Evolutionary conservation across 1,140 invertebrate genomes (phyloP).

Genomic region (Plectrocnemia conspersa): DNA sequence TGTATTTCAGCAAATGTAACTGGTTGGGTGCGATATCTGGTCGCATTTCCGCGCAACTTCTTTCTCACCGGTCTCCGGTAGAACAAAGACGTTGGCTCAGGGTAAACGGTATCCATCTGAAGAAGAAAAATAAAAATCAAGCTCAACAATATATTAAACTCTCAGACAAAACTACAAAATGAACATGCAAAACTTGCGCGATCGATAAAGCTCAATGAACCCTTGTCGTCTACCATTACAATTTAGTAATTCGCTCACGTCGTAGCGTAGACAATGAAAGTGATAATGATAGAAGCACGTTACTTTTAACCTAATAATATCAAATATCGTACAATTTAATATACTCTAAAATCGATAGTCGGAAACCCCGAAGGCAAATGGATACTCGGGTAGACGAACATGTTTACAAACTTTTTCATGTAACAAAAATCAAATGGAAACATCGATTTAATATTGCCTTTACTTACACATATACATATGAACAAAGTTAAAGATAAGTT

Average conservation of each 20-base stretch:
- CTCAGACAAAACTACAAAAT: background rate
- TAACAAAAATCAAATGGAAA: no score
- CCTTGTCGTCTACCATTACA: background rate
- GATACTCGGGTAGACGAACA: no score
- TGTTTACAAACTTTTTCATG: no score
- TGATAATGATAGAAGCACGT: no score
- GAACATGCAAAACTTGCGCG: background rate
- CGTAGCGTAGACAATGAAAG: no score
- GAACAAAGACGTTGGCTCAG: slow-evolving; percentile 61
- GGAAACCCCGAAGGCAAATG: no score
- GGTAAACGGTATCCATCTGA: slow-evolving; percentile 66
- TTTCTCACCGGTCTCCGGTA: slow-evolving; percentile 56
- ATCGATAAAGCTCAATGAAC: background rate
- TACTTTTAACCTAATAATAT: no score
- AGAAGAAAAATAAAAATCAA: slow-evolving; percentile 12
- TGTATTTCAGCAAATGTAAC: slow-evolving; percentile 74
- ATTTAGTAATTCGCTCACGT: background rate
- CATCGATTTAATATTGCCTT: no score
- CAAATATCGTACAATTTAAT: no score
- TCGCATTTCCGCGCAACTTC: slow-evolving; percentile 49
- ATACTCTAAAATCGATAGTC: no score
- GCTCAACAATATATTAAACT: background rate
- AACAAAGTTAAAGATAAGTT: no score
- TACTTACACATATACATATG: no score
- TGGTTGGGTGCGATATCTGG: slow-evolving; percentile 63